Conservation (phyloP, 2,888 invertebrate species). For the Acrobasis repandana region DNA sequence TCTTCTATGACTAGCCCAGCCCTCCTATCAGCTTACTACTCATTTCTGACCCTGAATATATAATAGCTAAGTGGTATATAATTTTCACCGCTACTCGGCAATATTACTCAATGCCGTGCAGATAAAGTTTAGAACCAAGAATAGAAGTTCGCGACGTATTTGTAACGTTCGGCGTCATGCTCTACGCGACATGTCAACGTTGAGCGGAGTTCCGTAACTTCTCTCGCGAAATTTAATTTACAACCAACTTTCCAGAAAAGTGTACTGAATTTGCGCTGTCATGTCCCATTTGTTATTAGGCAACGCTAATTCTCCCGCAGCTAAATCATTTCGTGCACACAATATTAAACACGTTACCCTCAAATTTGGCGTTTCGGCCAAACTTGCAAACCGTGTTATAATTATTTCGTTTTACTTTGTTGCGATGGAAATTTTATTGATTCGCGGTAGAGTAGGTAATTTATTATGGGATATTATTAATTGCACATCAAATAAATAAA, state of each 20-base stretch:
- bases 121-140: conserved; percentile 1
- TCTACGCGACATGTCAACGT: conserved; percentile 54
- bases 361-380: conserved; percentile 53
- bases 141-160: conserved; percentile 32
- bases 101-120: neutral
- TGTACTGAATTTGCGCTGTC: conserved; percentile 64
- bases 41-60: no score
- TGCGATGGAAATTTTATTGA: conserved; percentile 34
- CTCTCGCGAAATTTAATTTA: conserved; percentile 62
- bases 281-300: conserved; percentile 67
- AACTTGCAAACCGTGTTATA: conserved; percentile 58
- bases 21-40: no score
- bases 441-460: conserved; percentile 34
- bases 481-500: no score
- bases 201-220: conserved; percentile 49
- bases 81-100: neutral
- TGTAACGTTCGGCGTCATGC: conserved; percentile 41
- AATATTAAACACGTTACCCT: conserved; percentile 61
- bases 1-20: no score
- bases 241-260: conserved; percentile 64
- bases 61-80: neutral
- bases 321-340: conserved; percentile 61
- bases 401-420: conserved; percentile 42
- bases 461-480: no score
- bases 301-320: conserved; percentile 57